Evolutionary conservation across 92 coral and sea anemone genomes (phyloP).

Genomic region (Anthopleura xanthogrammica): DNA sequence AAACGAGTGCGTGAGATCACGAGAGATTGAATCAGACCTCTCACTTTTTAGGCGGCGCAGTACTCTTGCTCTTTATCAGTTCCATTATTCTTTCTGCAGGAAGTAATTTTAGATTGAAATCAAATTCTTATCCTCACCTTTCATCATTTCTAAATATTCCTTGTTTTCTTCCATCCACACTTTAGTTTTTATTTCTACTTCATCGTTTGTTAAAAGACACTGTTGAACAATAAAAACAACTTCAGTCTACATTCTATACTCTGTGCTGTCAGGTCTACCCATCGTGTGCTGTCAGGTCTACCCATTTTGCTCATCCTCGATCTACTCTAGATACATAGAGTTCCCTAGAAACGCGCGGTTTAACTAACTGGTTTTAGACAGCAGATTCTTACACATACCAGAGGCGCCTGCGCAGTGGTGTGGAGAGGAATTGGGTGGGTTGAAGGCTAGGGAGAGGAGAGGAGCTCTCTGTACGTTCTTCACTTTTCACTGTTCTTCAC

Average conservation of each 20-base stretch:
- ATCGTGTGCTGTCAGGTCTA: no score
- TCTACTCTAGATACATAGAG: neutral
- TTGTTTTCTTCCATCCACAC: constrained; percentile 99
- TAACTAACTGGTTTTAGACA: neutral
- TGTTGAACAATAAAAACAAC: constrained; percentile 22
- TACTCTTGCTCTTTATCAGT: no score
- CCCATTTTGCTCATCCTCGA: neutral
- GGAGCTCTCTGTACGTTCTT: no score
- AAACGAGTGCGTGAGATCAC: no score
- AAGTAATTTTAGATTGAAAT: neutral
- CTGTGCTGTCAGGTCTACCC: no score
- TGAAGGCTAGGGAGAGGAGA: no score
- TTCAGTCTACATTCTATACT: neutral
- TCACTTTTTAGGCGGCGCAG: no score
- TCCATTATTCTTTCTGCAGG: neutral
- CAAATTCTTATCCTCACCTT: constrained; percentile 54
- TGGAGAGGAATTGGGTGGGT: no score
- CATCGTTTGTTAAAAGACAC: constrained; percentile 88
- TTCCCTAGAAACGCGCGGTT: neutral
- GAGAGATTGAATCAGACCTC: no score
- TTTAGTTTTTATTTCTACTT: constrained; percentile 88
- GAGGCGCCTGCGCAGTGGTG: neutral
- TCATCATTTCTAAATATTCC: constrained; percentile 85
- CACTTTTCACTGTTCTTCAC: no score
- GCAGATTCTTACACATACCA: neutral